These are phyloP conservation scores for Chloroclystis v-ata DNA, from an alignment of 2,888 invertebrate species.

Conservation along the genomic window DNA sequence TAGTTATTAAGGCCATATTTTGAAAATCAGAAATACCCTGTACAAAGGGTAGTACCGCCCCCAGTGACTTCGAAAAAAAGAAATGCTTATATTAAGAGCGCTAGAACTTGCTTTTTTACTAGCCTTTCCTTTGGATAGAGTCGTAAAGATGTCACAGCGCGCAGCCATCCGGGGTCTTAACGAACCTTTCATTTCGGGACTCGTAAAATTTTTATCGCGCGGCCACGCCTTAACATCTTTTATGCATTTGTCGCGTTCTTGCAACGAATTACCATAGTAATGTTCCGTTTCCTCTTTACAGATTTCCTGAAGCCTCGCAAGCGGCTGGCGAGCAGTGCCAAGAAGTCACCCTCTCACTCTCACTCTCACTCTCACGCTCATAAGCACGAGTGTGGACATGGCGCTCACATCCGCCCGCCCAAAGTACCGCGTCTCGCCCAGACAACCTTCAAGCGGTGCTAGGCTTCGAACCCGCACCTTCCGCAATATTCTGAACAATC, in stretches of 20 bases:
- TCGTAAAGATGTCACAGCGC: slow-evolving; percentile 57
- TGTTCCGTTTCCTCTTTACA: slow-evolving; percentile 60
- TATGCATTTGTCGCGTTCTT: slow-evolving; percentile 17
- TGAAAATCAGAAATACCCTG: slow-evolving; percentile 58
- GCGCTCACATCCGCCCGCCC: slow-evolving; percentile 69
- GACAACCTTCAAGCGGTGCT: slow-evolving; percentile 68
- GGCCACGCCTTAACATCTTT: slow-evolving; percentile 27
- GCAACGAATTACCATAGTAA: background rate
- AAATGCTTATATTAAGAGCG: slow-evolving; percentile 54
- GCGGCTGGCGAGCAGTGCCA: slow-evolving; percentile 70
- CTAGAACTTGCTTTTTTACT: slow-evolving; percentile 49
- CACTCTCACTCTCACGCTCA: slow-evolving; percentile 65
- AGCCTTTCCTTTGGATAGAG: slow-evolving; percentile 54
- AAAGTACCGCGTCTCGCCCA: slow-evolving; percentile 68
- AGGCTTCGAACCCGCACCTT: slow-evolving; percentile 38
- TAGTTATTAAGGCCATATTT: slow-evolving; percentile 62
- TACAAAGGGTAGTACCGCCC: slow-evolving; percentile 60
- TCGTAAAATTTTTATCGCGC: slow-evolving; percentile 49
- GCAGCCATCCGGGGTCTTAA: slow-evolving; percentile 50
- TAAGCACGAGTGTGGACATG: slow-evolving; percentile 68
- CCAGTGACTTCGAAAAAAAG: slow-evolving; percentile 51
- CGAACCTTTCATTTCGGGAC: slow-evolving; percentile 43
- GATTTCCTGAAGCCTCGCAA: slow-evolving; percentile 83
- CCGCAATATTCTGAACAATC: slow-evolving; percentile 36
- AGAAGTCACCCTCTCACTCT: slow-evolving; percentile 70